These are phyloP conservation scores for Zaprionus bogoriensis DNA, from an alignment of 2,888 invertebrate species.

Conservation along the genomic window DNA sequence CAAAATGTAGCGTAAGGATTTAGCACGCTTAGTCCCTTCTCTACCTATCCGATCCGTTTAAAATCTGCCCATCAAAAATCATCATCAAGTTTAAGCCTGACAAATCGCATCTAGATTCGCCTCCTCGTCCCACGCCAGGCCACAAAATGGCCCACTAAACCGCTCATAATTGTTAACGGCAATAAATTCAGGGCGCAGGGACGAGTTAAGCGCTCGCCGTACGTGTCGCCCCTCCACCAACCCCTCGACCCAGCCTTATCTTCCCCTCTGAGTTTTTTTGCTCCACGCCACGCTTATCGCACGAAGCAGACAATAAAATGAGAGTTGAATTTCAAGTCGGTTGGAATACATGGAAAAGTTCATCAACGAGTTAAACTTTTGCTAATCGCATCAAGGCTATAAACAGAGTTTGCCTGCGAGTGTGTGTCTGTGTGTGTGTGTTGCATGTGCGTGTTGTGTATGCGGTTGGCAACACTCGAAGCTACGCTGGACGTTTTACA, in stretches of 20 bases:
- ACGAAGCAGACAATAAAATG: conserved; percentile 34
- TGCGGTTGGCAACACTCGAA: conserved; percentile 46
- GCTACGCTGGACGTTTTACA: conserved; percentile 15
- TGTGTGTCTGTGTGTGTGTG: neutral
- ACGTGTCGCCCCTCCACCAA: neutral
- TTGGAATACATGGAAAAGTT: conserved; percentile 15
- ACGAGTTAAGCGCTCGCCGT: conserved; percentile 11
- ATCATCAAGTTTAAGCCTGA: conserved; percentile 47
- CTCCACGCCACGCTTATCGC: conserved; percentile 23
- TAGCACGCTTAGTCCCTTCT: conserved; percentile 6
- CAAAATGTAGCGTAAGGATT: conserved; percentile 22
- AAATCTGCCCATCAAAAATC: conserved; percentile 39
- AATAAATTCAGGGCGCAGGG: conserved; percentile 50
- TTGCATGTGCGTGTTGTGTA: neutral
- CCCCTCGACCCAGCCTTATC: neutral
- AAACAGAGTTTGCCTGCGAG: conserved; percentile 34
- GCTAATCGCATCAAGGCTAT: conserved; percentile 58
- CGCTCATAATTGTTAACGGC: conserved; percentile 57
- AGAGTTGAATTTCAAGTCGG: conserved; percentile 8
- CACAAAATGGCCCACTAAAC: conserved; percentile 45
- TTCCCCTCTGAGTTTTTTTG: neutral
- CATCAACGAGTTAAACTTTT: conserved; percentile 61
- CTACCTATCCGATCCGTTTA: conserved; percentile 11
- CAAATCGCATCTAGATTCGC: conserved; percentile 28
- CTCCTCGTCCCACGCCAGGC: neutral